These are phyloP conservation scores for Meriones psammophilus DNA, from an alignment of 2,797 vertebrate genomes.

Conservation along the genomic window DNA sequence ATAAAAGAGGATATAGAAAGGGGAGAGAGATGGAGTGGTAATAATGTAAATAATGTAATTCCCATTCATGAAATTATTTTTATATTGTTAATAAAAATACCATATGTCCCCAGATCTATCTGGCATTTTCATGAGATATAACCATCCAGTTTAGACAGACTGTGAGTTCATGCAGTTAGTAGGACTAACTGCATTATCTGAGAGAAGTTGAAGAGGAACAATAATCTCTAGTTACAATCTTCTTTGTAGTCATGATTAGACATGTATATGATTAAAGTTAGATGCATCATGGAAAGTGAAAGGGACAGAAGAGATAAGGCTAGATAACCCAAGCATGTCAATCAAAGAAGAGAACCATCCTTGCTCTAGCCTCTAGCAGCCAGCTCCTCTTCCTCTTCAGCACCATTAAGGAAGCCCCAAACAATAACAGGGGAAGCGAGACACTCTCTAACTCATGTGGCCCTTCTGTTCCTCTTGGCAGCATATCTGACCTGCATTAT, in stretches of 20 bases:
- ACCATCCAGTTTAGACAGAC: background rate
- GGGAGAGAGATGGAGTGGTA: background rate
- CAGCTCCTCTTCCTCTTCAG: background rate
- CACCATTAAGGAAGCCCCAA: background rate
- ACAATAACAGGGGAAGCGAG: background rate
- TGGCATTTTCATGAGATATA: background rate
- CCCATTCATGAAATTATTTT: background rate
- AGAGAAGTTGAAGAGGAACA: background rate
- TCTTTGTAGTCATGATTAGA: background rate
- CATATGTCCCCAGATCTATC: background rate
- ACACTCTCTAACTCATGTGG: background rate
- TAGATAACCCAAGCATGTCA: background rate
- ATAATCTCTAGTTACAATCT: background rate
- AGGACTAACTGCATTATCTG: background rate
- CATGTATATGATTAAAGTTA: background rate
- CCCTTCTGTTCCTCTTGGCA: no score
- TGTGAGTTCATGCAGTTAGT: background rate
- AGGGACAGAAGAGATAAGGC: background rate
- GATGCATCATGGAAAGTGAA: background rate
- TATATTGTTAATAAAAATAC: background rate
- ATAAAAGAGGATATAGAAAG: background rate
- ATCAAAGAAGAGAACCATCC: background rate
- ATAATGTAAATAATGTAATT: background rate
- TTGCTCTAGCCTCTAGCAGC: background rate
- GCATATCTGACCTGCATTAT: background rate